Evolutionary conservation across 2,113 vertebrate genomes (phyloP), one percentile per base, ranked within the genome.

Genomic region (Rallus limicola): DNA sequence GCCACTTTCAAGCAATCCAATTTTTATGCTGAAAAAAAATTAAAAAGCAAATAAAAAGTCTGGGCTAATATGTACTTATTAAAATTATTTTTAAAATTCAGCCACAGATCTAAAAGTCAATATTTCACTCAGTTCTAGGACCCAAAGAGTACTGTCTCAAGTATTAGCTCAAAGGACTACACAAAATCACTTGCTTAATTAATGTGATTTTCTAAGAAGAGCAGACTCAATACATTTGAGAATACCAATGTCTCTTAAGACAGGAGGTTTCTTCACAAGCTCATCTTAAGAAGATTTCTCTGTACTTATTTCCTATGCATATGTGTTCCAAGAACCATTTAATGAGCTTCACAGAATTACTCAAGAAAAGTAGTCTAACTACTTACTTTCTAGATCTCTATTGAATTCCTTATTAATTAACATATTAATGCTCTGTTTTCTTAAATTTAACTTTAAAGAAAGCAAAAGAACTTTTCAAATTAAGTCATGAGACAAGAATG

Each of bases 341-440:
- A 98, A 98, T 97, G 95, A 98, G 95, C 93, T 97, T 98, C 95
- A 88, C 85, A 97, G 96, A 97, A 82, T 90, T 96, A 96, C 92
- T 72, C 94, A 88, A 97, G 94, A 95, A 95, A 96, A 82, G 62
- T 83, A 94, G 83, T 92, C 92, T 87, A 96, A 92, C 94, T 95
- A 97, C 96, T 97, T 96, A 90, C 83, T 97, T 97, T 90, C 96
- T 97, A 96, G 91, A 93, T 97, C 95, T 93, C 90, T 70, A 90
- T 89, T 91, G 96, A 97, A 97, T 97, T 97, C 97, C 97, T 97
- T 97, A 96, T 97, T 98, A 98, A 98, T 98, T 97, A 98, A 97
- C 97, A 97, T 97, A 97, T 98, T 98, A 98, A 97, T 96, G 85
- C 67, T 97, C 87, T 97, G 93, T 98, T 98, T 98, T 97, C 96